phyloP scores from a whole-genome alignment of 2,888 invertebrate species.

The Rosalia funebris region DNA sequence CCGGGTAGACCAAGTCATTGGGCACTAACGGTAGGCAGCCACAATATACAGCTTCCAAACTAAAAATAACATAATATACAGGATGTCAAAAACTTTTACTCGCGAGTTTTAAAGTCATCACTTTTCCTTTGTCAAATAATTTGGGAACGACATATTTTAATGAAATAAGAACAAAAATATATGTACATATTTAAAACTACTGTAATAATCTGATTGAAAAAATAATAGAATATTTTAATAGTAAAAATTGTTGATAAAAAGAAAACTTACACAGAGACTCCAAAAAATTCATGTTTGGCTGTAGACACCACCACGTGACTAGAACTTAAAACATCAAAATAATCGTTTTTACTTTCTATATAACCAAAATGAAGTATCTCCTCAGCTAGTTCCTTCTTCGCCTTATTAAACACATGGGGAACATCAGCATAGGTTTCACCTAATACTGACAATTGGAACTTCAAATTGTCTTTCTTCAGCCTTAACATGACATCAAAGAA shows the following conservation, averaged over 20 bases:
- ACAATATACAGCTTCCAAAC: conserved; percentile 75
- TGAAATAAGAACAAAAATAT: too few species aligned
- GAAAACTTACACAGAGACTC: conserved; percentile 75
- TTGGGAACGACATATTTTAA: too few species aligned
- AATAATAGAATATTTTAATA: too few species aligned
- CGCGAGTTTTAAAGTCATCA: too few species aligned
- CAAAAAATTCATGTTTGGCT: conserved; percentile 80
- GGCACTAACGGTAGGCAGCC: conserved; percentile 79
- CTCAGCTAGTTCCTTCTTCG: conserved; percentile 63
- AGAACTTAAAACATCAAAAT: conserved; percentile 67
- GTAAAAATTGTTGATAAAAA: too few species aligned
- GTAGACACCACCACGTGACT: conserved; percentile 78
- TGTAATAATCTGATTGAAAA: too few species aligned
- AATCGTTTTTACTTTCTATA: conserved; percentile 67
- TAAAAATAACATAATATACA: conserved; percentile 51
- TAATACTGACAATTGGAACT: conserved; percentile 71
- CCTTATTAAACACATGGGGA: conserved; percentile 70
- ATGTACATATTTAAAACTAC: too few species aligned
- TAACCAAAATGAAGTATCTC: conserved; percentile 72
- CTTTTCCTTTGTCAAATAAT: too few species aligned
- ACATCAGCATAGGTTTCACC: conserved; percentile 72
- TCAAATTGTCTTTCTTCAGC: conserved; percentile 65
- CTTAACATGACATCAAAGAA: conserved; percentile 69
- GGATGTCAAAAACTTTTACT: too few species aligned
- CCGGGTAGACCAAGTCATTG: conserved; percentile 76